Percentiles rank a stretch among this genome's conserved stretches.
These are phyloP conservation scores for Rhincodon typus DNA, from an alignment of 2,797 vertebrate species.

Conservation along the genomic window DNA sequence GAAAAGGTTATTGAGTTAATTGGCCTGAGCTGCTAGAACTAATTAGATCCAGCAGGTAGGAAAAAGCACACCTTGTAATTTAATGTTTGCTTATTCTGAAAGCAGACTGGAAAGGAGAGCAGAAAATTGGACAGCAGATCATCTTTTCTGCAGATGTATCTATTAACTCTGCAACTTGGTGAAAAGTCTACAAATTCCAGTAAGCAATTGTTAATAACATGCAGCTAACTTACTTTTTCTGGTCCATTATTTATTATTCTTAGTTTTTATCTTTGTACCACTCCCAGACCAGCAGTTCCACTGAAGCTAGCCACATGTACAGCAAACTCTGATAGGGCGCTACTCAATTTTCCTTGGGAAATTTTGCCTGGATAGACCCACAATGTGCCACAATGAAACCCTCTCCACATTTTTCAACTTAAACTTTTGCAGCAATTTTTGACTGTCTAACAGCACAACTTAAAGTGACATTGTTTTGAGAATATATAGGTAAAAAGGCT, in stretches of 20 bases:
- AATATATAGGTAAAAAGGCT: too few species aligned
- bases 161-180: neutral
- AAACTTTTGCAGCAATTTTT: neutral
- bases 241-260: neutral
- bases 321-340: neutral
- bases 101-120: neutral
- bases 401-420: neutral
- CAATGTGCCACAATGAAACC: neutral
- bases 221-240: neutral
- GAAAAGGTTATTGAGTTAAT: neutral
- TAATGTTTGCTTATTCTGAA: neutral
- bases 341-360: neutral
- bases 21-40: neutral
- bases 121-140: neutral
- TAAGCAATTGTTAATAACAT: neutral
- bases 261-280: neutral
- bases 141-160: neutral
- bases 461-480: neutral
- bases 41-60: neutral
- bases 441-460: neutral
- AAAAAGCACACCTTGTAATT: neutral
- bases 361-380: neutral
- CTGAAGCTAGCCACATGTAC: neutral
- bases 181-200: neutral
- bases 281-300: neutral